Evolutionary conservation across 2,113 vertebrate genomes (phyloP).

Genomic region (Anolis sagrei): DNA sequence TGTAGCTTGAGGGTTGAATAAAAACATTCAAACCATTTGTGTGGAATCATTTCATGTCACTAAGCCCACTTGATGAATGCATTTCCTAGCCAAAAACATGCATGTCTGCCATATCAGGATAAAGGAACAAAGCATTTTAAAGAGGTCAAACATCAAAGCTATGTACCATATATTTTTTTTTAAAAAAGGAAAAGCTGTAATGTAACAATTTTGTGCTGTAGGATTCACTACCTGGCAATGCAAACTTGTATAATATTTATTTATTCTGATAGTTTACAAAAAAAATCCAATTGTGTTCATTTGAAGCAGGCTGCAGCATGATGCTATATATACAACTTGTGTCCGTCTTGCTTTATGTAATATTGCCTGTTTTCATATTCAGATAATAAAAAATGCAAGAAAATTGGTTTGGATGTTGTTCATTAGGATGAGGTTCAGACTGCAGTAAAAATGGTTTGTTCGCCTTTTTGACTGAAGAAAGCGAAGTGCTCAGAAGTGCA

Average conservation of each 20-base stretch:
- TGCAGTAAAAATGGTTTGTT: background rate
- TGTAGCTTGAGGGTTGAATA: background rate
- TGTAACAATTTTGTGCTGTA: slow-evolving; percentile 80
- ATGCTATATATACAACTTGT: slow-evolving; percentile 67
- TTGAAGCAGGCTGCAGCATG: slow-evolving; percentile 74
- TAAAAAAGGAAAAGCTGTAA: slow-evolving; percentile 75
- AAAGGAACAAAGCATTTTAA: slow-evolving; percentile 69
- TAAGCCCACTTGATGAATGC: slow-evolving; percentile 55
- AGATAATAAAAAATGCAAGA: slow-evolving; percentile 67
- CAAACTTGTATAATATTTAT: slow-evolving; percentile 80
- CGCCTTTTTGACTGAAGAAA: background rate
- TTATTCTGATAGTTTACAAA: slow-evolving; percentile 80
- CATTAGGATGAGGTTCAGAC: background rate
- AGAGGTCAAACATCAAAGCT: slow-evolving; percentile 52
- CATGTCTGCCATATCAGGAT: slow-evolving; percentile 60
- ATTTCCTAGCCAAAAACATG: slow-evolving; percentile 37
- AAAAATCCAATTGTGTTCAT: slow-evolving; percentile 64
- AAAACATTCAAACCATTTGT: background rate
- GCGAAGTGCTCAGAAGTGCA: background rate
- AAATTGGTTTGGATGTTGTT: background rate
- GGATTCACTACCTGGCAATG: slow-evolving; percentile 67
- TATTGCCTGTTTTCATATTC: slow-evolving; percentile 79
- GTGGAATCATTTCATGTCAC: slow-evolving; percentile 45
- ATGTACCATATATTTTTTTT: slow-evolving; percentile 69
- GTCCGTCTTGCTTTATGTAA: slow-evolving; percentile 78